Percentiles rank a stretch among this genome's conserved stretches.
Evolutionary conservation across 2,888 invertebrate species (phyloP).

Genomic region (Plagodis dolabraria): DNA sequence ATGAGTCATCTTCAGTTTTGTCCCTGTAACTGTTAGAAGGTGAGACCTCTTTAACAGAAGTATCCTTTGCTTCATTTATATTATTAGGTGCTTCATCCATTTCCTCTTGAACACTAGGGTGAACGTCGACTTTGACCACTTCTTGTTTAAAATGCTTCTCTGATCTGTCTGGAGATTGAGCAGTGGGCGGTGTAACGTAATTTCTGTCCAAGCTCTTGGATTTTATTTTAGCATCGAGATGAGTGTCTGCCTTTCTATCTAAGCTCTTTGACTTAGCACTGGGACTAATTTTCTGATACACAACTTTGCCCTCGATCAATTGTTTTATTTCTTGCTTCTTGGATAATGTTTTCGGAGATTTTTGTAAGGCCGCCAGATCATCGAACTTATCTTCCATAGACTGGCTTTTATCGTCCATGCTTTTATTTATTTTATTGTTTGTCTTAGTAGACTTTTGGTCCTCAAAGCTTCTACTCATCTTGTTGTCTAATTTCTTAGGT

Average conservation of each 20-base stretch:
- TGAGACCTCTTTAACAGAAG: slow-evolving; percentile 54
- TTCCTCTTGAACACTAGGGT: slow-evolving; percentile 52
- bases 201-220: slow-evolving; percentile 89
- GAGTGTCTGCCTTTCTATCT: slow-evolving; percentile 86
- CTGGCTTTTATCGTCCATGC: slow-evolving; percentile 87
- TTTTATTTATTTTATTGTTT: slow-evolving; percentile 85
- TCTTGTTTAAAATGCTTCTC: slow-evolving; percentile 81
- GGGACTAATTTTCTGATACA: slow-evolving; percentile 83
- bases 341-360: slow-evolving; percentile 85
- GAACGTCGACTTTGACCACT: slow-evolving; percentile 78
- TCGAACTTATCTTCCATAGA: slow-evolving; percentile 87
- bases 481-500: slow-evolving; percentile 88
- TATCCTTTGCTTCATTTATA: slow-evolving; percentile 44
- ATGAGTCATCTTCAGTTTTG: slow-evolving; percentile 77
- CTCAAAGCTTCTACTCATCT: slow-evolving; percentile 86
- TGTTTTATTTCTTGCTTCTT: slow-evolving; percentile 86
- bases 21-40: slow-evolving; percentile 74
- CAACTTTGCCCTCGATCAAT: slow-evolving; percentile 86
- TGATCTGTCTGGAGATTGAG: slow-evolving; percentile 57
- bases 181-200: slow-evolving; percentile 76
- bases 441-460: slow-evolving; percentile 84
- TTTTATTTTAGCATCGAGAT: slow-evolving; percentile 84
- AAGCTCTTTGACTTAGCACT: slow-evolving; percentile 87
- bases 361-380: slow-evolving; percentile 82
- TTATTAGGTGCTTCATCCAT: slow-evolving; percentile 35